These are phyloP conservation scores for Cygnus atratus DNA, from an alignment of 2,113 vertebrate genomes.

Conservation along the genomic window DNA sequence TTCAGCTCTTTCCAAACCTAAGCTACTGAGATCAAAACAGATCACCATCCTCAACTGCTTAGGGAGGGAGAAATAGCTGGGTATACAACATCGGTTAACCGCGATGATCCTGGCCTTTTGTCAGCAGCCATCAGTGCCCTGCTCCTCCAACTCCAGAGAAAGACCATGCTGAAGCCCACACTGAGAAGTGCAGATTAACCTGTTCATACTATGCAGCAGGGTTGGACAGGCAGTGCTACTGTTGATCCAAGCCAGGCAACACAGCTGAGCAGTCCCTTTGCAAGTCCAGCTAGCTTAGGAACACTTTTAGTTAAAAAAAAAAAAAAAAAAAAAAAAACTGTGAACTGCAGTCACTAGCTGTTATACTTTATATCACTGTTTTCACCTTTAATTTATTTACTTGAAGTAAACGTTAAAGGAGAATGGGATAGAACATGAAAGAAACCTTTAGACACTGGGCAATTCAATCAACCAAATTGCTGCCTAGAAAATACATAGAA, in stretches of 20 bases:
- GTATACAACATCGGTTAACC: not conserved
- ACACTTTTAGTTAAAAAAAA: not conserved
- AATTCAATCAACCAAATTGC: not conserved
- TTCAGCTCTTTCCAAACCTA: not conserved
- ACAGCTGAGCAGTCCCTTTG: not conserved
- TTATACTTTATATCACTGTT: not conserved
- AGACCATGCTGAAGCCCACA: not conserved
- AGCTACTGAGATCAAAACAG: not conserved
- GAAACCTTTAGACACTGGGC: not conserved
- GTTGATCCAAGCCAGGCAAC: not conserved
- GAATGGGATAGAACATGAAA: not conserved
- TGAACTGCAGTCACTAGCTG: not conserved
- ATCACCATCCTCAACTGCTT: not conserved
- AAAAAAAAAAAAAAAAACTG: not conserved
- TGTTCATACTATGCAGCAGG: fast-evolving
- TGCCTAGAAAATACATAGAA: not conserved
- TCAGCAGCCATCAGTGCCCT: not conserved
- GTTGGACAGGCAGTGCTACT: not conserved
- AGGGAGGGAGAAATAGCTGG: not conserved
- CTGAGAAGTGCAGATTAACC: not conserved
- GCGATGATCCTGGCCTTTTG: not conserved
- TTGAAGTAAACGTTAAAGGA: not conserved
- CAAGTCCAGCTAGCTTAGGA: not conserved
- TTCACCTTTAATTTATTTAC: not conserved
- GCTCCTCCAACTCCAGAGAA: not conserved